phyloP scores from a whole-genome alignment of 2,888 invertebrate genomes.

The Polietes domitor region DNA sequence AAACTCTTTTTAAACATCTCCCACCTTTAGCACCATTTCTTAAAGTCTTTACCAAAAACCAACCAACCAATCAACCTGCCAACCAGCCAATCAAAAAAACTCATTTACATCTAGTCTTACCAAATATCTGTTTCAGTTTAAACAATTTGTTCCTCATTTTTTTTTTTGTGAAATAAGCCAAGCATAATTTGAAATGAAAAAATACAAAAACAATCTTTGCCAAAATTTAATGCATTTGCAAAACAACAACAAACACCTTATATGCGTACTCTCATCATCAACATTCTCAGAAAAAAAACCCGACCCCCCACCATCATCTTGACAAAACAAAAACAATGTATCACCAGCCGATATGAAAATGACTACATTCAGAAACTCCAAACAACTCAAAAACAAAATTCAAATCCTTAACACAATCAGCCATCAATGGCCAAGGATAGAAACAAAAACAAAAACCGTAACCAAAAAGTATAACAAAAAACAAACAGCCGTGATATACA shows the following conservation, averaged over 20 bases:
- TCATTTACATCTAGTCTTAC: conserved; percentile 41
- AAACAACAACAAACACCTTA: conserved; percentile 45
- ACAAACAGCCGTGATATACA: background rate
- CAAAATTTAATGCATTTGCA: conserved; percentile 62
- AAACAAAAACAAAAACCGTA: conserved; percentile 15
- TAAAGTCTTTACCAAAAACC: conserved; percentile 19
- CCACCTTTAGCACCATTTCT: conserved; percentile 56
- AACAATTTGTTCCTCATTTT: conserved; percentile 18
- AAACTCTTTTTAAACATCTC: conserved; percentile 26
- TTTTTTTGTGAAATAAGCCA: background rate
- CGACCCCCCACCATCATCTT: background rate
- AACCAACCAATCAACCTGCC: conserved; percentile 24
- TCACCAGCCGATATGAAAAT: conserved; percentile 50
- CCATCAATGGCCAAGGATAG: conserved; percentile 1
- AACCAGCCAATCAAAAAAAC: conserved; percentile 21
- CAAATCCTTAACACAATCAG: conserved; percentile 37
- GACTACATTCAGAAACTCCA: conserved; percentile 32
- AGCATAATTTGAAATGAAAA: conserved; percentile 41
- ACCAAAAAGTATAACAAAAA: background rate
- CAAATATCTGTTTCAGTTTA: conserved; percentile 34
- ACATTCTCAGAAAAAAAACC: conserved; percentile 46
- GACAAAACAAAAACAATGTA: conserved; percentile 37
- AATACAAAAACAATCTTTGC: conserved; percentile 9
- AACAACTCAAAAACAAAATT: conserved; percentile 43
- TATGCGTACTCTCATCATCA: conserved; percentile 62